Percentiles rank a stretch among this genome's conserved stretches.
Conservation (phyloP, 2,797 vertebrate species). For the Coreius guichenoti region DNA sequence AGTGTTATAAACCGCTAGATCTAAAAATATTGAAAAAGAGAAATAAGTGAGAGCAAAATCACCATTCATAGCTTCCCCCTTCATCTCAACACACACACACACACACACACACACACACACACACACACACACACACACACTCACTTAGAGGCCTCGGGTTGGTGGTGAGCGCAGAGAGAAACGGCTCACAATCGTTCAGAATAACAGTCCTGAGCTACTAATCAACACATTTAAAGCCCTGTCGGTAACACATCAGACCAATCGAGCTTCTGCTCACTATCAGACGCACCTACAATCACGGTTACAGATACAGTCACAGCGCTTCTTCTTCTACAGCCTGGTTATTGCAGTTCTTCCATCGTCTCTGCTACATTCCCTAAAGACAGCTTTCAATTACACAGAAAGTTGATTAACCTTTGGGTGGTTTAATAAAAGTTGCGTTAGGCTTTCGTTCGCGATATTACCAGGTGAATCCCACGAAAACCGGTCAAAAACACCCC, state of each 20-base stretch:
- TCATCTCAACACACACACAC: conserved; percentile 50
- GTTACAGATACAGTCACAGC: background rate
- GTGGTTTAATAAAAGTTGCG: background rate
- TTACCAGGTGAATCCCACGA: background rate
- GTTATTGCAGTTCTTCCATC: background rate
- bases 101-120: conserved; percentile 64
- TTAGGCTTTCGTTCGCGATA: no score
- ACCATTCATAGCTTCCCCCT: conserved; percentile 15
- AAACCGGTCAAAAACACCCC: background rate
- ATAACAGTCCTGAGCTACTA: conserved; percentile 81
- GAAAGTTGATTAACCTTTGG: conserved; percentile 16
- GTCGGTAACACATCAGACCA: background rate
- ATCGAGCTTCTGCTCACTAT: no score
- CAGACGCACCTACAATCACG: background rate
- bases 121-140: conserved; percentile 66
- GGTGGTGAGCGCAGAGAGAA: conserved; percentile 61
- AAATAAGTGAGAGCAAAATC: conserved; percentile 46
- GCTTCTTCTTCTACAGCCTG: background rate
- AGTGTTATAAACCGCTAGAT: conserved; percentile 59
- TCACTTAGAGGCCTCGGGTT: conserved; percentile 67
- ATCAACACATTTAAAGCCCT: conserved; percentile 55
- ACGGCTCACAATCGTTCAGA: conserved; percentile 67
- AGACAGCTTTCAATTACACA: background rate
- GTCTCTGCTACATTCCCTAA: background rate
- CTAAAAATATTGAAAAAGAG: conserved; percentile 50